Percentiles rank a stretch among this genome's conserved stretches.
These are phyloP conservation scores for Aegithalos caudatus DNA, from an alignment of 2,113 vertebrate genomes.

Conservation along the genomic window DNA sequence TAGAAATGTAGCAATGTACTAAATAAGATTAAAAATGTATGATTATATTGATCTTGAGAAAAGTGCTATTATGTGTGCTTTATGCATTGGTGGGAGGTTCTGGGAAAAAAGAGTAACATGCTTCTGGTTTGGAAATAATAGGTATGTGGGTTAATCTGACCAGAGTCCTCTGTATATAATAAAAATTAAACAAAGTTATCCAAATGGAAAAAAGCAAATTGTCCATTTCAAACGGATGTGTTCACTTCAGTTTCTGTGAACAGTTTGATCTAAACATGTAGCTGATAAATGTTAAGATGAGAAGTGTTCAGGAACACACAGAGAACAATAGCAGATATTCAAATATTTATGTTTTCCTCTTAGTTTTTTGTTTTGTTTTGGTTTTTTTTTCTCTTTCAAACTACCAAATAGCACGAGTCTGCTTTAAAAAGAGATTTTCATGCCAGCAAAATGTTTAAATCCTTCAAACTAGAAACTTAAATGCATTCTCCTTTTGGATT, in stretches of 20 bases:
- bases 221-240: neutral
- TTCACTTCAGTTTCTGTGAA: neutral
- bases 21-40: neutral
- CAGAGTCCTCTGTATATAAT: neutral
- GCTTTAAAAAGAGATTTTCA: neutral
- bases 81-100: neutral
- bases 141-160: neutral
- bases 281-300: constrained; percentile 33
- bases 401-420: neutral
- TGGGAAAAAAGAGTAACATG: neutral
- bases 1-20: neutral
- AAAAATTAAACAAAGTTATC: neutral
- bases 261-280: neutral
- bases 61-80: neutral
- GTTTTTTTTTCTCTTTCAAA: neutral
- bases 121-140: neutral
- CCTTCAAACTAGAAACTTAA: constrained; percentile 1
- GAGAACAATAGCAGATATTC: neutral
- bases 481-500: neutral
- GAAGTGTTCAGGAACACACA: neutral
- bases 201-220: neutral
- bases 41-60: neutral
- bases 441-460: neutral
- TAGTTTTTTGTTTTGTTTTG: neutral
- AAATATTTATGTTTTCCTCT: constrained; percentile 33